These are phyloP conservation scores for Takifugu flavidus DNA, from an alignment of 2,113 vertebrate genomes.

Conservation along the genomic window DNA sequence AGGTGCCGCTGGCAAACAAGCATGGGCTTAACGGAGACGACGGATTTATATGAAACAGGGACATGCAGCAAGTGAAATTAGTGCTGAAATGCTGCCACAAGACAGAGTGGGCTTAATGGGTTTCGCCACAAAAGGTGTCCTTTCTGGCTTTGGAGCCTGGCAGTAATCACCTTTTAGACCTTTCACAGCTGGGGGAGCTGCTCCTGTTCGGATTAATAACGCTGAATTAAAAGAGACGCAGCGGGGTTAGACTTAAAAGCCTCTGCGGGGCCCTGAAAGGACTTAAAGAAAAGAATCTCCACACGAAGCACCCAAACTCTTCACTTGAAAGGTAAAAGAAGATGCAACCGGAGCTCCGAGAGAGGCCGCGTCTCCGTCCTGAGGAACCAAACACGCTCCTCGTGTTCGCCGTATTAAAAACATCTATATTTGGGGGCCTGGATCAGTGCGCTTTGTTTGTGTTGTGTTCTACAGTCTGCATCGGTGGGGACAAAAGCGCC, in stretches of 20 bases:
- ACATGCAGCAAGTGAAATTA: conserved; percentile 27
- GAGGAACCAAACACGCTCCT: no score
- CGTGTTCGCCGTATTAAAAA: no score
- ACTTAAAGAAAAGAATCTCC: conserved; percentile 12
- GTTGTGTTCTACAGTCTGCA: conserved; percentile 2
- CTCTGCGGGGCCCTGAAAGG: conserved; percentile 10
- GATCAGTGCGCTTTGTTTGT: no score
- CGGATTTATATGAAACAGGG: conserved; percentile 25
- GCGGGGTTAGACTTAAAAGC: conserved; percentile 40
- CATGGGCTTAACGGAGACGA: conserved; percentile 7
- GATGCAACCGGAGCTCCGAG: no score
- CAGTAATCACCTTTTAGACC: conserved; percentile 40
- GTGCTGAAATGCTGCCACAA: conserved; percentile 6
- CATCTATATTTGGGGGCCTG: no score
- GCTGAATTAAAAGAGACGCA: conserved; percentile 30
- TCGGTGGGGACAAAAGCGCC: neutral
- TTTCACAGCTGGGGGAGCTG: conserved; percentile 11
- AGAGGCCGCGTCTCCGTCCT: no score
- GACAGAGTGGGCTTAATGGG: conserved; percentile 19
- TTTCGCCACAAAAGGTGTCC: conserved; percentile 29
- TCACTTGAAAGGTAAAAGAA: no score
- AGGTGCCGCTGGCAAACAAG: conserved; percentile 4
- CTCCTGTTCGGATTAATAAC: conserved; percentile 38
- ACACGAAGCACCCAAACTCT: neutral
- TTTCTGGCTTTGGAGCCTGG: conserved; percentile 14